Base-by-base conservation (phyloP, 2,797 vertebrate species). In the Characodon lateralis region DNA sequence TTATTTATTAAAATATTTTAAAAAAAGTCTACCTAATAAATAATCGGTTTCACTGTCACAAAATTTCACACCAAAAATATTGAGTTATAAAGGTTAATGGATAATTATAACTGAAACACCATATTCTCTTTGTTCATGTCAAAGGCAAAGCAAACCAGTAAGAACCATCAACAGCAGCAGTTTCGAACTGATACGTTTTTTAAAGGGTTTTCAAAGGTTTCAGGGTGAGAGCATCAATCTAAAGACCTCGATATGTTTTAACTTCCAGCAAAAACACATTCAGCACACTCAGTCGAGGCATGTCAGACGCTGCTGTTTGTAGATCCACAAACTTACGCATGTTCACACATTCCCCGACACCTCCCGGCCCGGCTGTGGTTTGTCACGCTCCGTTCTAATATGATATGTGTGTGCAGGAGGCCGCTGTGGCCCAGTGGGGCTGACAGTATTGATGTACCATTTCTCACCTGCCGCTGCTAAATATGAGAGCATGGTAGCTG, bases 401-500 rank as follows among this genome's bases (percentile, higher is more conserved):
- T 89, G 86, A 89, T 83, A 73, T 85, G 87, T 84, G 84, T 74
- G 89, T 72, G 88, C 71, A 86, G 65, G 81, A 83, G 82, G 86
- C 81, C 35, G 72, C 73, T 41, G 77, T 61, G 76, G 88, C 86
- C 83, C 78, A 9, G 77, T 31, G 83, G 72, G 59, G 79, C 83
- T 76, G 71, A 70, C 76, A 72, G 88, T 92, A 91, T 93, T 72
- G 90, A 92, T 86, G 89, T 81, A 80, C 86, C 89, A 89, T 92
- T 92, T 91, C 87, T 93, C 89, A 90, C 89, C 84, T 70, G 66
- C 87, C 48, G 76, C 88, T 76, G 85, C 90, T 89, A 89, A 92
- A 90, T 90, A 88, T 89, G 89, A 91, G 84, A 77, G 85, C 76
- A 31, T 12, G 80, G 87, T 84, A 81, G 87, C 84, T 83, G 85